Base-by-base conservation (phyloP, 1,140 invertebrate genomes). In the Drosophila tropicalis region DNA sequence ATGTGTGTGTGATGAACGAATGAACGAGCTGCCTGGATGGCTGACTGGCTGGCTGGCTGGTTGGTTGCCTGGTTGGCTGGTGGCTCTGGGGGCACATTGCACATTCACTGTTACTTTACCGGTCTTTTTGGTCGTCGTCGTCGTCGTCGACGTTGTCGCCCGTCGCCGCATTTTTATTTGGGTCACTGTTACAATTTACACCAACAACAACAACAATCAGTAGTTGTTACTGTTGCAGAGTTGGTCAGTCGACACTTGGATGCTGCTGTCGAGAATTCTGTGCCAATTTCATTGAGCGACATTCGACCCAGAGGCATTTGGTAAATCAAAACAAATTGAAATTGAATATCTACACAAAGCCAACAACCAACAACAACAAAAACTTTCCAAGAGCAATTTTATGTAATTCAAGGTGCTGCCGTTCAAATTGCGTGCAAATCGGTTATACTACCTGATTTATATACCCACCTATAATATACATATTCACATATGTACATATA, bases 101-200 rank as follows among this genome's bases (percentile, higher is more conserved):
- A 89, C 80, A 81, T 89, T 84, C 80, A 89, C 84, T 89, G 80
- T 89, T 90, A 89, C 67, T 82, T 89, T 89, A 89, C 84, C 84
- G 84, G 84, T 90, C 84, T 89, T 89, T 89, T 89, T 44, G 84
- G 84, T 78, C 65, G 79, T 56, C 13, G 54, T 57, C 13, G 54
- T 57, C 17, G 63, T 57, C 34, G 54, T 41, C 32, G 32, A 12
- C 13, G 64, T 66, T 36, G 54, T 57, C 29, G 54, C 41, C 62
- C 32, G 73, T 72, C 62, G 75, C 57, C 67, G 68, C 74, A 67
- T 67, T 83, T 79, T 89, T 89, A 89, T 89, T 89, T 89, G 85
- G 84, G 84, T 89, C 84, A 89, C 84, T 89, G 85, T 89, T 90
- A 89, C 85, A 84, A 75, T 89, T 89, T 81, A 71, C 85, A 67